Percentiles rank a stretch among this genome's conserved stretches.
Conservation (phyloP, 2,113 vertebrate species). For the Hyperoodon ampullatus region DNA sequence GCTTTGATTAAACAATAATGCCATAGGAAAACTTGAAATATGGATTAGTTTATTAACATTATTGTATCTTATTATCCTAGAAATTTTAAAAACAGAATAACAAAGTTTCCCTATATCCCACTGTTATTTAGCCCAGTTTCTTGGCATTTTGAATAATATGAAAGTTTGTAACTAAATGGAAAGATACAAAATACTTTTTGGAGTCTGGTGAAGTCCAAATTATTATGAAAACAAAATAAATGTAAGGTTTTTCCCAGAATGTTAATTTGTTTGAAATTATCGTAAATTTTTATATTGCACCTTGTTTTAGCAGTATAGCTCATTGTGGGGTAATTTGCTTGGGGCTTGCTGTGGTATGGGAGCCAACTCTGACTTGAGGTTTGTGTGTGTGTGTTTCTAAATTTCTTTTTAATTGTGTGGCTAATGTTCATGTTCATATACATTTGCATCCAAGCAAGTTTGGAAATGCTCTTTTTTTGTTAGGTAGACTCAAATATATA, state of each 20-base stretch:
- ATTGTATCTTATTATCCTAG: background rate
- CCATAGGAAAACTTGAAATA: background rate
- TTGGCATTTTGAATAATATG: background rate
- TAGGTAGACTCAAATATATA: background rate
- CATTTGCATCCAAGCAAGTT: background rate
- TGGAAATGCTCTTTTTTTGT: background rate
- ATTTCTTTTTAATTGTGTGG: background rate
- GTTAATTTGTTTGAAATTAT: background rate
- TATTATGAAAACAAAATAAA: background rate
- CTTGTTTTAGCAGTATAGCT: background rate
- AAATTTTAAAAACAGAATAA: background rate
- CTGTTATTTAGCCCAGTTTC: slow-evolving; percentile 13
- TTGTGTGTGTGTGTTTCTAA: background rate
- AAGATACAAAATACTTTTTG: background rate
- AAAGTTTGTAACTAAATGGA: background rate
- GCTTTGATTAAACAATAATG: background rate
- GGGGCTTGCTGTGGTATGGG: background rate
- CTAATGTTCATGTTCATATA: background rate
- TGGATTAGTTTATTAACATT: background rate
- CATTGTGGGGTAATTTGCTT: background rate
- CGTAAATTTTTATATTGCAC: background rate
- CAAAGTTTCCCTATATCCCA: background rate
- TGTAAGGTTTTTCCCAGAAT: background rate
- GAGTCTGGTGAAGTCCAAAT: background rate
- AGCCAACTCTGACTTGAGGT: background rate